These are phyloP conservation scores for Cranoglanis bouderius DNA, from an alignment of 2,113 vertebrate genomes.

Conservation along the genomic window DNA sequence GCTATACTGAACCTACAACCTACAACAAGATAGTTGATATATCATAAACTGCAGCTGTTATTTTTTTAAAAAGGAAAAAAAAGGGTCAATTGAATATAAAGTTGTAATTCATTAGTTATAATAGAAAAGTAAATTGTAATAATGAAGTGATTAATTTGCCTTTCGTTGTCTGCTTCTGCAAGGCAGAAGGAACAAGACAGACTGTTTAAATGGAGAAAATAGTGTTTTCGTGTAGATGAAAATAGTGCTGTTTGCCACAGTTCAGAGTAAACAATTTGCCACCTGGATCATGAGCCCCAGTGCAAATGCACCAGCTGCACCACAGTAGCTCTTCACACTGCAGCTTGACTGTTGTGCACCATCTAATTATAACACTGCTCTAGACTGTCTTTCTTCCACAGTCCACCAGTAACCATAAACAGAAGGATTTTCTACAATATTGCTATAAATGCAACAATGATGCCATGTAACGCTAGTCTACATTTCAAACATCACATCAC, in stretches of 20 bases:
- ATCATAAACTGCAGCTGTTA: neutral
- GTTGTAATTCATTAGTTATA: neutral
- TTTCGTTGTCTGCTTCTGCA: neutral
- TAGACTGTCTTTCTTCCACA: neutral
- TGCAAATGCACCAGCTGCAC: slow-evolving; percentile 2
- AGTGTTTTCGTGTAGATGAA: neutral
- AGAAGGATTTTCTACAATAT: neutral
- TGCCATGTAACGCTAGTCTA: neutral
- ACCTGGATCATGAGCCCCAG: neutral
- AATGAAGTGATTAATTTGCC: neutral
- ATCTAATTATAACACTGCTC: neutral
- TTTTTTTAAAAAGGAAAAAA: too few species aligned
- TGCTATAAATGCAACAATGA: neutral
- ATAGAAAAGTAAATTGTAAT: neutral
- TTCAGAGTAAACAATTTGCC: slow-evolving; percentile 4
- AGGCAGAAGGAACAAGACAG: neutral
- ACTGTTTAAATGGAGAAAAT: neutral
- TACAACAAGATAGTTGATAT: neutral
- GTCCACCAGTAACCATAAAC: neutral
- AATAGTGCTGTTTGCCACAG: neutral
- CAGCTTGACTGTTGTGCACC: neutral
- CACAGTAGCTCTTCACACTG: neutral
- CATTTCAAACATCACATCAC: neutral
- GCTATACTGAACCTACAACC: neutral
- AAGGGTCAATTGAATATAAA: neutral